Percentiles rank a stretch among this genome's conserved stretches.
Conservation (phyloP, 2,113 vertebrate species). For the Azemiops feae region DNA sequence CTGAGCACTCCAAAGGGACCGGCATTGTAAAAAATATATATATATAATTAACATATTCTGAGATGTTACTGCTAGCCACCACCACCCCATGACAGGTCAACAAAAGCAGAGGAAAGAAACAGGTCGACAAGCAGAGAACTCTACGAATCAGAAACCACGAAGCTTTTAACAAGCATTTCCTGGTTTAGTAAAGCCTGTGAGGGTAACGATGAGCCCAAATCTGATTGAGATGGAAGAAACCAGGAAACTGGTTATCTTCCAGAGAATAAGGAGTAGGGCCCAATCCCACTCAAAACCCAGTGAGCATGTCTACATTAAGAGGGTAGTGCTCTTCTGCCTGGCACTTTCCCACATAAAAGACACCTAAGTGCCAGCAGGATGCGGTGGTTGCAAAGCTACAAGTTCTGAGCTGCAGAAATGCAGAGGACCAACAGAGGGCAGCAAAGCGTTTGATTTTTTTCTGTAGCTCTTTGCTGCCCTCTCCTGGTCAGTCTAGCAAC, state of each 20-base stretch:
- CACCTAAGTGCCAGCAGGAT: too few species aligned
- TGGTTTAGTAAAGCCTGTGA: neutral
- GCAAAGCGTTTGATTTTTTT: too few species aligned
- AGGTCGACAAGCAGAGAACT: neutral
- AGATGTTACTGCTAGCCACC: neutral
- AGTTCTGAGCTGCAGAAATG: neutral
- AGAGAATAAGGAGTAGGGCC: neutral
- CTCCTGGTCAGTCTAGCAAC: too few species aligned
- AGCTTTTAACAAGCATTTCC: neutral
- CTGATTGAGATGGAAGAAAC: neutral
- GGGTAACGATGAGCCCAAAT: neutral
- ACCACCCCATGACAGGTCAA: constrained; percentile 30
- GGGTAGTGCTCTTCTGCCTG: too few species aligned
- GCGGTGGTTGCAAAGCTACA: too few species aligned
- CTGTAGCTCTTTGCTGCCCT: too few species aligned
- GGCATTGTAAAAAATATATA: neutral
- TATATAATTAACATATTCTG: neutral
- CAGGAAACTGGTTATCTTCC: neutral
- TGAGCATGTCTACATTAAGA: too few species aligned
- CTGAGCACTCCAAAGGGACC: constrained; percentile 14
- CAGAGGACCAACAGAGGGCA: too few species aligned
- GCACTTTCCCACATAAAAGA: too few species aligned
- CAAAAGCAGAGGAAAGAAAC: neutral
- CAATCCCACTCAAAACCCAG: too few species aligned
- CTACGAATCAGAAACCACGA: neutral